Percentiles rank a stretch among this genome's conserved stretches.
These are phyloP conservation scores for Dicrurus megarhynchus DNA, from an alignment of 2,113 vertebrate species.

Conservation along the genomic window DNA sequence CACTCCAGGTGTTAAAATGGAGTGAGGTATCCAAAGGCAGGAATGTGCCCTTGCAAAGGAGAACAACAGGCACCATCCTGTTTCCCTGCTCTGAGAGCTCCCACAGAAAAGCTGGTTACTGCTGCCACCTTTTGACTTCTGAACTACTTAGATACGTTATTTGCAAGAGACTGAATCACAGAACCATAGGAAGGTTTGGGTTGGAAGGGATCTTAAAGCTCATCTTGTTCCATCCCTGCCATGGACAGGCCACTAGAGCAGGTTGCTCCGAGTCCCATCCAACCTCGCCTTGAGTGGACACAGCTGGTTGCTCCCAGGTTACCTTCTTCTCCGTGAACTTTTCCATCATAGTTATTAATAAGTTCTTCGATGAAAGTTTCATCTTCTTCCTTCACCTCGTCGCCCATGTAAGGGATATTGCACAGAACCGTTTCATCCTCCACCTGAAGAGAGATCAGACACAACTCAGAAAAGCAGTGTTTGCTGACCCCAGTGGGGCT, in stretches of 20 bases:
- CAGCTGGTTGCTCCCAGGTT: not conserved
- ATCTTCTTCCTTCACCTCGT: slow-evolving; percentile 95
- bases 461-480: not conserved
- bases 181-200: not conserved
- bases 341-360: slow-evolving; percentile 97
- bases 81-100: not conserved
- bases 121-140: slow-evolving; percentile 38
- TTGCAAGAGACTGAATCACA: not conserved
- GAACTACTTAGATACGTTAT: not conserved
- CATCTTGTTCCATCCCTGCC: not conserved
- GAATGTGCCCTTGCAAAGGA: not conserved
- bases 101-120: not conserved
- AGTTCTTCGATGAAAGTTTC: slow-evolving; percentile 97
- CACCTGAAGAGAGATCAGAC: slow-evolving; percentile 76
- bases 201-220: not conserved
- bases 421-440: slow-evolving; percentile 97
- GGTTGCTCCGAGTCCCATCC: not conserved
- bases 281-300: not conserved
- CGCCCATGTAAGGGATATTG: slow-evolving; percentile 99
- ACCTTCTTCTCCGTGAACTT: slow-evolving; percentile 97
- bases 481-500: not conserved
- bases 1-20: not conserved
- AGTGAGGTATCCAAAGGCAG: not conserved
- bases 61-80: not conserved
- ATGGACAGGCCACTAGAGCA: not conserved